Evolutionary conservation across 2,113 vertebrate genomes (phyloP), one percentile per base, ranked within the genome.

Genomic region (Forbesichthys papilliferus): DNA sequence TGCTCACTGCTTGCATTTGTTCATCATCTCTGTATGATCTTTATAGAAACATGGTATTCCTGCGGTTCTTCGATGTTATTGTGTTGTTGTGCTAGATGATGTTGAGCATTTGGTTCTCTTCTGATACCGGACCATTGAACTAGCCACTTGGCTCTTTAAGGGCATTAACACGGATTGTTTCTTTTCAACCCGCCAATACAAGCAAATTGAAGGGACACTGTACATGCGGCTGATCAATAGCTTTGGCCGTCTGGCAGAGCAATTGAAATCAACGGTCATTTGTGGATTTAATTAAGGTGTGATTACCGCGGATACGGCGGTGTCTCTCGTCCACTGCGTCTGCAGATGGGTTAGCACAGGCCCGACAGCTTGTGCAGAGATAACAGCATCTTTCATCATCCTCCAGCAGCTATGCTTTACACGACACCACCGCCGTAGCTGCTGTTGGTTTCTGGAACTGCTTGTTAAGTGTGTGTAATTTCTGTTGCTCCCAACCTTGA

Each of bases 181-280:
- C 67, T 20, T 51, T 75, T 66, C 8, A 34, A 48, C 20, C 66
- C 33, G 58, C 48, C 53, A 64, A 75, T 80, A 75, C 56, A 69
- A 63, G 49, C 12, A 61, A 52, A 61, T 54, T 16, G 9, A 49
- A 55, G 59, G 66, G 66, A 69, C 69, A 20, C 8, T 57, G n/a
- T 64, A 63, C 63, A 77, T 64, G 58, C 42, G n/a, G 6, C n/a
- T 61, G 68, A 72, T 69, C 42, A 58, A 68, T 74, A 70, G 55
- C 8, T 36, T 9, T 54, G 13, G 61, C 36, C 54, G 16, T 57
- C 12, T 51, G 47, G 16, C 64, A 46, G 71, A 13, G 48, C 46
- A 62, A 68, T 58, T 51, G 58, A 20, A 67, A 53, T 33, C 48
- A 51, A 52, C 65, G 66, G 36, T 70, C 64, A 71, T 74, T 64